Evolutionary conservation across 2,797 vertebrate species (phyloP), one percentile per base, ranked within the genome.

Genomic region (Poeciliopsis gracilis): DNA sequence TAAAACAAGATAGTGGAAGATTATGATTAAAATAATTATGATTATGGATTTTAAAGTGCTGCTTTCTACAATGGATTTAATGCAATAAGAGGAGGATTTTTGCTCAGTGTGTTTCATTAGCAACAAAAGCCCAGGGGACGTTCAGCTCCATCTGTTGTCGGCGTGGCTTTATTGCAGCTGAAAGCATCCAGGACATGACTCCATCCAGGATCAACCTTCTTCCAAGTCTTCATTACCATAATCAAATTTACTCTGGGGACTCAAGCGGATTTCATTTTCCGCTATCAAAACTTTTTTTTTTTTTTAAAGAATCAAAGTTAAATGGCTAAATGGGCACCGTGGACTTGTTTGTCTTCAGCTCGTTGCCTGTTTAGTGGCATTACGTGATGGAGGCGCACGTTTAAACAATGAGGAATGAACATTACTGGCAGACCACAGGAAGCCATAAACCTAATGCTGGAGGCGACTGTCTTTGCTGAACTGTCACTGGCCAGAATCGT

Each of bases 191-290:
- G 93, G 89, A 92, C 91, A 93, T 92, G 93, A 94, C 90, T 94
- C 89, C 83, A 92, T 93, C 92, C 91, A 88, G 87, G 41, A 86
- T 72, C 82, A 49, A 45, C 81, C 88, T 82, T 72, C 82, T 82
- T 93, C 93, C 94, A 94, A 92, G 84, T 88, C 89, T 87, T 94
- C 94, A 96, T 95, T 94, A 94, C 82, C 90, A 87, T 94, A 94
- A 95, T 94, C 86, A 89, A 90, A 96, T 95, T 92, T 89, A 84
- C 91, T 93, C 84, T 73, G 78, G 88, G 84, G 85, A 86, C 76
- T 84, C 84, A 2, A 77, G 67, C 85, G 77, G 80, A 87, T 90
- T 94, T 87, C 41, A 85, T 89, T 91, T 87, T 86, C 84, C 51
- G 10, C 77, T 77, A 85, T 82, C 86, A 77, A 80, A 83, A 78